These are phyloP conservation scores for Lophius americanus DNA, from an alignment of 2,797 vertebrate species.

Conservation along the genomic window DNA sequence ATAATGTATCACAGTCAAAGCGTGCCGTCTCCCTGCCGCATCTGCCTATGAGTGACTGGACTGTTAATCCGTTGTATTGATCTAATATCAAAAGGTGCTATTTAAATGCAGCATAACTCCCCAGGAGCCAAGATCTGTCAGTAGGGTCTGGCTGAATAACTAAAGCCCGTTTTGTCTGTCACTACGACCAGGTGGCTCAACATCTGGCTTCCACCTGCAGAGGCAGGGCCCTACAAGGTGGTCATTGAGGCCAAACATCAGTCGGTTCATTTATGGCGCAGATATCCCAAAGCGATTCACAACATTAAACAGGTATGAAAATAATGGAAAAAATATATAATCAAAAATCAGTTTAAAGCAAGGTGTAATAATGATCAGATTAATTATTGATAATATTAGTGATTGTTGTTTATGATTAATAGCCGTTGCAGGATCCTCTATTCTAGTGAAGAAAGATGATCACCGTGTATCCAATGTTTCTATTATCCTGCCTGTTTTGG, in stretches of 20 bases:
- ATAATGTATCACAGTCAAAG: slow-evolving; percentile 87
- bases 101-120: slow-evolving; percentile 81
- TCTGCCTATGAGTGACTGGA: slow-evolving; percentile 84
- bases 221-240: slow-evolving; percentile 80
- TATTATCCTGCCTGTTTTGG: too few species aligned
- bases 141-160: slow-evolving; percentile 70
- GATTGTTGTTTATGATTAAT: too few species aligned
- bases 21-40: slow-evolving; percentile 79
- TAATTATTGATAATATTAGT: too few species aligned
- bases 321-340: neutral
- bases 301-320: neutral
- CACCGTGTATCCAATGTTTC: too few species aligned
- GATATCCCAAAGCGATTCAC: slow-evolving; percentile 1
- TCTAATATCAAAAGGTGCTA: slow-evolving; percentile 82
- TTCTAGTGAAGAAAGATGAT: neutral
- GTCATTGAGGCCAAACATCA: slow-evolving; percentile 82
- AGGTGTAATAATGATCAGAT: too few species aligned
- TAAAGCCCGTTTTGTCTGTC: slow-evolving; percentile 68
- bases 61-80: slow-evolving; percentile 85
- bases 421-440: too few species aligned
- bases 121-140: slow-evolving; percentile 69
- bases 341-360: neutral
- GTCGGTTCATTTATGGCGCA: neutral
- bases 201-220: slow-evolving; percentile 86
- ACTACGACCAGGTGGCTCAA: slow-evolving; percentile 79